phyloP scores from a whole-genome alignment of 2,888 invertebrate species.

The Polia nebulosa region DNA sequence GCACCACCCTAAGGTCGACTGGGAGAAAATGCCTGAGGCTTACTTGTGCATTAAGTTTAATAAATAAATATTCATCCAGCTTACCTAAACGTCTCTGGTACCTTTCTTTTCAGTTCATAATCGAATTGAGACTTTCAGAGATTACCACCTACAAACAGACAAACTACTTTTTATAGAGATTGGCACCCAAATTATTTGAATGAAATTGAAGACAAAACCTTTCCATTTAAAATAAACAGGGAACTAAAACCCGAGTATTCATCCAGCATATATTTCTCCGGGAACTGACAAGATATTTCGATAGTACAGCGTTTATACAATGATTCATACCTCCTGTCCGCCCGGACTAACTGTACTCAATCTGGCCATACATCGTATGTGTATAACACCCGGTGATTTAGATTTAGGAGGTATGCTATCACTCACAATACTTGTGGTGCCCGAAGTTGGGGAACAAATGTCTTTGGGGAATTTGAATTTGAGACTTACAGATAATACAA shows the following conservation, averaged over 20 bases:
- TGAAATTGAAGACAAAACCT: too few species aligned
- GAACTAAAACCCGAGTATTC: neutral
- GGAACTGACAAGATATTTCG: slow-evolving; percentile 8
- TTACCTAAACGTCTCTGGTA: too few species aligned
- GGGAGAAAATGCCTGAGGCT: too few species aligned
- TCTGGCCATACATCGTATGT: slow-evolving; percentile 15
- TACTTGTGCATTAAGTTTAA: too few species aligned
- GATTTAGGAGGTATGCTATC: slow-evolving; percentile 29
- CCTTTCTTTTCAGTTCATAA: too few species aligned
- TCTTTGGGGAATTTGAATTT: neutral
- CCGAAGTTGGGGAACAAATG: neutral
- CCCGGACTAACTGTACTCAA: slow-evolving; percentile 39
- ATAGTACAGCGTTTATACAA: slow-evolving; percentile 31
- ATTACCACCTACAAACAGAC: too few species aligned
- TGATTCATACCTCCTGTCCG: slow-evolving; percentile 20
- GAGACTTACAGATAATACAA: too few species aligned
- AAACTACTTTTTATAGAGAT: too few species aligned
- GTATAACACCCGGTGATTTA: slow-evolving; percentile 12
- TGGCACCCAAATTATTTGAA: too few species aligned
- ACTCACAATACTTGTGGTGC: neutral
- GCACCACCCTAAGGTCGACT: too few species aligned
- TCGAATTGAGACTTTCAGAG: too few species aligned
- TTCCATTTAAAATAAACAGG: neutral
- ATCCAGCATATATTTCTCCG: neutral
- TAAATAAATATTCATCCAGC: too few species aligned